Conservation (phyloP, 1,140 invertebrate genomes). For the Brachionus sp. region DNA sequence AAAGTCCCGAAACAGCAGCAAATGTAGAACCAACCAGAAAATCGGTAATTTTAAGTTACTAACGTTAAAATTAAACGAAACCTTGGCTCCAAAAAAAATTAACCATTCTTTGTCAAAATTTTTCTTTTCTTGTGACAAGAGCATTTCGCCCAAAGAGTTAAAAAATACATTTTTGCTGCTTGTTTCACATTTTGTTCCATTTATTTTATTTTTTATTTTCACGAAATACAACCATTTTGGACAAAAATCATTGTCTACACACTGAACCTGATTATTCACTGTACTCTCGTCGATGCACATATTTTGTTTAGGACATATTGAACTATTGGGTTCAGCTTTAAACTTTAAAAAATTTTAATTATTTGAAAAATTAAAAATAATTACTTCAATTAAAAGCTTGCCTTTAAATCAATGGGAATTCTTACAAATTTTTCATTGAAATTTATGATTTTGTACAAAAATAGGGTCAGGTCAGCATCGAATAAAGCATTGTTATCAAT, state of each 20-base stretch:
- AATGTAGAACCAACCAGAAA: too few relatives aligned
- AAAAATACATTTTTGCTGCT: neutral
- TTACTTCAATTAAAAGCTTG: neutral
- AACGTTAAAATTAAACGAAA: neutral
- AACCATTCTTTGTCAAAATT: neutral
- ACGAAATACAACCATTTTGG: conserved; percentile 1
- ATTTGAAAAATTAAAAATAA: conserved; percentile 5
- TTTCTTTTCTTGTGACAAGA: neutral
- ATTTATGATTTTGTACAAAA: neutral
- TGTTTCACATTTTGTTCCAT: neutral
- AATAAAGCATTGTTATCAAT: neutral
- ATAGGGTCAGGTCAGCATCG: neutral
- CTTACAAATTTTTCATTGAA: neutral
- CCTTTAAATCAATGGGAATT: neutral
- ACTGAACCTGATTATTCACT: neutral
- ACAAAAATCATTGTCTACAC: conserved; percentile 13
- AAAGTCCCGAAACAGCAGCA: too few relatives aligned
- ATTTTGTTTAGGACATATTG: neutral
- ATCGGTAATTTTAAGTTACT: too few relatives aligned
- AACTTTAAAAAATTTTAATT: neutral
- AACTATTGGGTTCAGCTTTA: neutral
- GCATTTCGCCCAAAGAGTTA: neutral
- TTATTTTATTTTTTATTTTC: neutral
- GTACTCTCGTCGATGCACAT: conserved; percentile 9
- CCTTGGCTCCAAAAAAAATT: neutral